phyloP scores from a whole-genome alignment of 2,113 vertebrate genomes.

The Centropristis striata region DNA sequence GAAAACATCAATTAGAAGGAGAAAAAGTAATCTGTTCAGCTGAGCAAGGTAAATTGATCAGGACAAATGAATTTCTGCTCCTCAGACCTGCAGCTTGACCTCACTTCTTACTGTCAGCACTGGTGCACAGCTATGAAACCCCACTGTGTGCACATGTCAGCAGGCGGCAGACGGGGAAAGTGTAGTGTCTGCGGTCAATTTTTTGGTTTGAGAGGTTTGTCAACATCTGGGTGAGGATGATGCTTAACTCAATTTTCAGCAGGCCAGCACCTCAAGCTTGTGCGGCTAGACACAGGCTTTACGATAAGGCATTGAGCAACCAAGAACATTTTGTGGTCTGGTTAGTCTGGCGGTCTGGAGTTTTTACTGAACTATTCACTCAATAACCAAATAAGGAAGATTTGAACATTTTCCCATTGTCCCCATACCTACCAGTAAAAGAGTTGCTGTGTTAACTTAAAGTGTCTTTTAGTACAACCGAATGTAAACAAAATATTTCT shows the following conservation, averaged over 20 bases:
- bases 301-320: conserved; percentile 44
- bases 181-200: conserved; percentile 33
- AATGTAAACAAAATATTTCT: no score
- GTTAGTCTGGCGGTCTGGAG: not conserved
- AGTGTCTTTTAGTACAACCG: no score
- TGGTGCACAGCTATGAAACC: conserved; percentile 44
- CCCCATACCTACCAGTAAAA: conserved; percentile 8
- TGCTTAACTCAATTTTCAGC: conserved; percentile 37
- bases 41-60: conserved; percentile 37
- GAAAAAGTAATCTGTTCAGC: conserved; percentile 17
- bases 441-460: not conserved
- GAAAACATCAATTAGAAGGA: conserved; percentile 16
- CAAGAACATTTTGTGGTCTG: conserved; percentile 7
- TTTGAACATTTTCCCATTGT: conserved; percentile 9
- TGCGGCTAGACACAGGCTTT: conserved; percentile 9
- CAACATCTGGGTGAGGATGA: conserved; percentile 19
- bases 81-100: conserved; percentile 12
- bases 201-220: conserved; percentile 37
- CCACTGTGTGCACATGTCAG: conserved; percentile 33
- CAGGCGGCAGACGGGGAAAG: conserved; percentile 56
- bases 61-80: conserved; percentile 9
- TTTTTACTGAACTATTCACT: conserved; percentile 30
- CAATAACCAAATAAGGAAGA: conserved; percentile 11
- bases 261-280: conserved; percentile 1
- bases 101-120: conserved; percentile 12